These are phyloP conservation scores for Calliphora vicina DNA, from an alignment of 1,140 invertebrate species.

Conservation along the genomic window DNA sequence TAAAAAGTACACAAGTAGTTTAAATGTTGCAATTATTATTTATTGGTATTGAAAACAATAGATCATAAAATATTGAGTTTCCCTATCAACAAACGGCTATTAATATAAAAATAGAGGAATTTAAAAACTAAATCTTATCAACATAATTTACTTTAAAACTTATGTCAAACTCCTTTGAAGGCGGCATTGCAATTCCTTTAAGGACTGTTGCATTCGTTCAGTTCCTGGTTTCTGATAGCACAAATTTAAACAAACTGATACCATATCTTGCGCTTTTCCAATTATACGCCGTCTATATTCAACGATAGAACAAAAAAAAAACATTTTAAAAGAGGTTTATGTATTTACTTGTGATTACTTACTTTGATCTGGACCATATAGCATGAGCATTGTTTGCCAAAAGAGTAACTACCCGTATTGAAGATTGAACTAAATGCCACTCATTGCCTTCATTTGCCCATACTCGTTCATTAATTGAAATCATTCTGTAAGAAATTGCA, in stretches of 20 bases:
- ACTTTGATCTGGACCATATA: conserved; percentile 53
- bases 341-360: conserved; percentile 36
- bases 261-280: conserved; percentile 72
- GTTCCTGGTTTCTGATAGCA: conserved; percentile 74
- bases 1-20: too few species aligned
- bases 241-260: conserved; percentile 72
- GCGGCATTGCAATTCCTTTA: conserved; percentile 61
- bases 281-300: conserved; percentile 67
- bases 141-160: background rate
- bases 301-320: conserved; percentile 36
- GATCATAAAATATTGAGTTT: background rate
- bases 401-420: conserved; percentile 71
- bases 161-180: conserved; percentile 52
- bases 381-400: conserved; percentile 63
- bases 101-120: background rate
- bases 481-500: conserved; percentile 64
- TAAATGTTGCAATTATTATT: background rate
- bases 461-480: conserved; percentile 76
- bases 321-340: background rate
- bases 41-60: background rate
- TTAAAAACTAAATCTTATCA: background rate
- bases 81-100: background rate
- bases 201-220: conserved; percentile 56
- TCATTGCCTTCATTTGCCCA: conserved; percentile 82
- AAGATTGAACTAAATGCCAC: conserved; percentile 76